Base-by-base conservation (phyloP, 2,888 invertebrate species). In the Heliothis peltigera region DNA sequence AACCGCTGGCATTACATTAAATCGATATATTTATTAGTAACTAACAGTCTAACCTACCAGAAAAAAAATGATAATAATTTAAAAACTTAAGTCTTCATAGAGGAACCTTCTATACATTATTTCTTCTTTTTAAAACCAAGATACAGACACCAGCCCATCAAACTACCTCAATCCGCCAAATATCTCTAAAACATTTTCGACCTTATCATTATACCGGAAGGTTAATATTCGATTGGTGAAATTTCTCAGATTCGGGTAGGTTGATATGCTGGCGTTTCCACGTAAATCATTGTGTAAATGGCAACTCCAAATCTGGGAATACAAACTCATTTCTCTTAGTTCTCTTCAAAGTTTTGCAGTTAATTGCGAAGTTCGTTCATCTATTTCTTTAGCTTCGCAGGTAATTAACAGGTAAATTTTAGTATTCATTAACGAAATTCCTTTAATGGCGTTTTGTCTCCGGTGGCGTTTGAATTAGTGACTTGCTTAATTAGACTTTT, bases 401-500 rank as follows among this genome's bases (percentile, higher is more conserved):
- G 49, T 53, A 76, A 71, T 73, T 76, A 75, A 63, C 49, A 63
- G 75, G 56, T 60, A 61, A 53, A 53, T 62, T 75, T 75, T 54
- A 43, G 57, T 75, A 57, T 58, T 63, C 56, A 70, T 75, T 67
- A 54, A 54, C 74, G 49, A 46, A 51, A 51, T 53, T 67, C 32
- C 15, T 25, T 25, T 67, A 67, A 73, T 46, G 28, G 68, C 39
- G 17, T 25, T 3, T 49, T 73, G 54, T 63, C 69, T 55, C 58
- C 42, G 42, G 7, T 15, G 8, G 6, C 7, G 46, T 65, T 53
- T 53, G 67, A 67, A 46, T 73, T 54, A 60, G 28, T 55, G 44
- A 35, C 46, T 39, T 39, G n/a, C 39, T 39, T 25, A 48, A 47
- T 22, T 22, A 47, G 22, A 46, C 12, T 22, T 15, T 15, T 39